These are phyloP conservation scores for Platygyra sinensis DNA, from an alignment of 64 coral and sea anemone species.

Conservation along the genomic window DNA sequence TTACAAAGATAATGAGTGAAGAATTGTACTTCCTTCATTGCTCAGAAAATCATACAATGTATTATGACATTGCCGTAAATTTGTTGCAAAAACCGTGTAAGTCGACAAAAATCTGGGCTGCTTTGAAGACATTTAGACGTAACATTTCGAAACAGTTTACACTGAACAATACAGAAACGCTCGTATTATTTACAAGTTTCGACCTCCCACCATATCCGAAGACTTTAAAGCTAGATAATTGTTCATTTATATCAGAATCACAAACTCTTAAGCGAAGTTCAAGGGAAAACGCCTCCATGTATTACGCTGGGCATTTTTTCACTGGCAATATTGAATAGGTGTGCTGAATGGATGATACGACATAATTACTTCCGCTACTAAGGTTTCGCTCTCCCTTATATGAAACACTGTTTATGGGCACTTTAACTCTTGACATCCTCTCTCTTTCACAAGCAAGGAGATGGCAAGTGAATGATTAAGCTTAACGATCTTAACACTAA, in stretches of 20 bases:
- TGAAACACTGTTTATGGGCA: background rate
- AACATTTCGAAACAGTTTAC: no score
- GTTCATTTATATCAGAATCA: background rate
- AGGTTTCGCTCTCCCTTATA: slow-evolving; percentile 17
- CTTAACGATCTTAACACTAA: background rate
- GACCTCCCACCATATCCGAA: no score
- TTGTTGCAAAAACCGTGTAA: no score
- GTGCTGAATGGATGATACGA: background rate
- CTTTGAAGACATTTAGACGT: no score
- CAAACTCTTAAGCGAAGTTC: background rate
- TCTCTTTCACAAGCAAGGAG: background rate
- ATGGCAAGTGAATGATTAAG: background rate
- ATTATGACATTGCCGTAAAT: no score
- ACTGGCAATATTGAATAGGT: background rate
- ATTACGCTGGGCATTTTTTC: background rate
- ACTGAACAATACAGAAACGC: no score
- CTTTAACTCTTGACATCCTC: background rate
- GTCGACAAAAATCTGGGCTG: no score
- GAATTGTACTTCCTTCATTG: no score
- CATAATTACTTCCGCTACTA: slow-evolving; percentile 25
- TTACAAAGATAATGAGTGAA: no score
- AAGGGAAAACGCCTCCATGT: background rate
- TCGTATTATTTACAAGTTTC: no score
- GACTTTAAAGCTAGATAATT: background rate
- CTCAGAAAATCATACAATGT: no score